Conservation (phyloP, 1,140 invertebrate genomes). For the Dreissena polymorpha region DNA sequence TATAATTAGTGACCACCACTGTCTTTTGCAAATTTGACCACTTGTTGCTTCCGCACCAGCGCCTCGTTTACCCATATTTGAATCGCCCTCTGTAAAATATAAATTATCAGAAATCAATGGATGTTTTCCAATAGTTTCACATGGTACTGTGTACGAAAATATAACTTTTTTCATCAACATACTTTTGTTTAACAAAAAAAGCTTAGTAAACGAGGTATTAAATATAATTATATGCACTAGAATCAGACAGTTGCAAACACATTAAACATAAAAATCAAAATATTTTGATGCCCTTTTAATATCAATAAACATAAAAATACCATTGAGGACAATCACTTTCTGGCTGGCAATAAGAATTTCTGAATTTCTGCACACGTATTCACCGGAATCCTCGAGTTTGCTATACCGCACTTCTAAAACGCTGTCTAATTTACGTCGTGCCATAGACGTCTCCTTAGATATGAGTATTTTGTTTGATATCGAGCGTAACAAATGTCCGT, state of each 20-base stretch:
- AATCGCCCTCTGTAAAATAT: slow-evolving; percentile 29
- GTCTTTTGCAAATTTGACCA: slow-evolving; percentile 49
- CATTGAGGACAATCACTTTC: slow-evolving; percentile 42
- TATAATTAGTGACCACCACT: slow-evolving; percentile 45
- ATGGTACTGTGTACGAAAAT: background rate
- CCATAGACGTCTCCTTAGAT: slow-evolving; percentile 32
- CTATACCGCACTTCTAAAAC: slow-evolving; percentile 52
- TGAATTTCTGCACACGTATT: slow-evolving; percentile 52
- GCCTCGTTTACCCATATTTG: slow-evolving; percentile 36
- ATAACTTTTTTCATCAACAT: too few species aligned
- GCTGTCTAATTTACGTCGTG: slow-evolving; percentile 37
- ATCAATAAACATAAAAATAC: slow-evolving; percentile 5
- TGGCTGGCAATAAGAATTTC: slow-evolving; percentile 41
- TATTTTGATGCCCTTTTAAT: background rate
- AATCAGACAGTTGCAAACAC: too few species aligned
- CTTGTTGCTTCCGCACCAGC: slow-evolving; percentile 41
- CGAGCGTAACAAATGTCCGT: slow-evolving; percentile 56
- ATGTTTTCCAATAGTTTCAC: background rate
- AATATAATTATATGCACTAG: too few species aligned
- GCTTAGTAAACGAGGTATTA: background rate
- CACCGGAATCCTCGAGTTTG: slow-evolving; percentile 22
- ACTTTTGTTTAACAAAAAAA: background rate
- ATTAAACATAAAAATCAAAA: too few species aligned
- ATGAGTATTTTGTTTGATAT: slow-evolving; percentile 27
- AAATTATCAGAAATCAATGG: background rate